Conservation (phyloP, 1,140 invertebrate species). For the Drosophila asahinai region DNA sequence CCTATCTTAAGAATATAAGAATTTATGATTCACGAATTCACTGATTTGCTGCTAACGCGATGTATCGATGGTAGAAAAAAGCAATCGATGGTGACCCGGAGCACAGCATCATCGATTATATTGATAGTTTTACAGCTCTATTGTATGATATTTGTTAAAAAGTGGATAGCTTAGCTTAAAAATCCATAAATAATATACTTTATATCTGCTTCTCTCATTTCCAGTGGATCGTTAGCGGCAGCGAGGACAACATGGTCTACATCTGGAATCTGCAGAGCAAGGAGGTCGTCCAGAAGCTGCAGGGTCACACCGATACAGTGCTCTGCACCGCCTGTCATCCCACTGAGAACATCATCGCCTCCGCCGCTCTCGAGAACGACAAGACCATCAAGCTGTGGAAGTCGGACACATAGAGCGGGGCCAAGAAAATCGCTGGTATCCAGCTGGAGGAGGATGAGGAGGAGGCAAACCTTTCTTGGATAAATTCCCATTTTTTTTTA, state of each 20-base stretch:
- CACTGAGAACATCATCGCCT: slow-evolving; percentile 99
- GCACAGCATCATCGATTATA: too few species aligned
- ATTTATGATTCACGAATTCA: too few species aligned
- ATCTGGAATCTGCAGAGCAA: slow-evolving; percentile 99
- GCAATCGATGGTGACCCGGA: too few species aligned
- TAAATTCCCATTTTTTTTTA: slow-evolving; percentile 31
- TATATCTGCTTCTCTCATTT: not conserved
- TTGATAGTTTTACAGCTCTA: too few species aligned
- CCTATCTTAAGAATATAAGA: too few species aligned
- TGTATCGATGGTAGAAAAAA: too few species aligned
- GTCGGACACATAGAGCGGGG: slow-evolving; percentile 93
- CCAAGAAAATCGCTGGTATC: slow-evolving; percentile 52
- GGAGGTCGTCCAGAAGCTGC: slow-evolving; percentile 99
- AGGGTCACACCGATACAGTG: slow-evolving; percentile 98
- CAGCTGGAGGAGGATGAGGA: slow-evolving; percentile 28
- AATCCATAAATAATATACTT: too few species aligned
- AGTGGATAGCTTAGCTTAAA: too few species aligned
- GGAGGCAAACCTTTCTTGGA: slow-evolving; percentile 41
- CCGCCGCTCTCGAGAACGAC: slow-evolving; percentile 98
- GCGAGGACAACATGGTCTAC: slow-evolving; percentile 99
- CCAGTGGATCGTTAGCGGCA: slow-evolving; percentile 99
- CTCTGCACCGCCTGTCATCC: slow-evolving; percentile 99
- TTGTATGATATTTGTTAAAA: too few species aligned
- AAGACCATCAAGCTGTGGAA: slow-evolving; percentile 99
- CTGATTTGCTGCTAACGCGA: too few species aligned